Evolutionary conservation across 2,797 vertebrate species (phyloP).

Genomic region (Pitangus sulphuratus): DNA sequence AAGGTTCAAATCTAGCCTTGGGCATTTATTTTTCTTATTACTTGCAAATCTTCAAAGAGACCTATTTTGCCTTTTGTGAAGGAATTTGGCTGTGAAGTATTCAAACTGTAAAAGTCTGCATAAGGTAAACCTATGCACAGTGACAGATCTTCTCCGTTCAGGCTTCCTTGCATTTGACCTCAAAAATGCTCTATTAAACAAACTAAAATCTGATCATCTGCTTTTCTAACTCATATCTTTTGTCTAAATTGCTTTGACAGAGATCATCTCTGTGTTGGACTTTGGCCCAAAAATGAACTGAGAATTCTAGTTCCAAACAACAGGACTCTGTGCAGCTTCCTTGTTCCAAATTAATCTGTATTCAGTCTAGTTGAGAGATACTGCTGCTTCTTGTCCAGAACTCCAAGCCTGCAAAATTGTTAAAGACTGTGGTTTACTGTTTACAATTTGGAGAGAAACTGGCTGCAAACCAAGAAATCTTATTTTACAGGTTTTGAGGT

Average conservation of each 20-base stretch:
- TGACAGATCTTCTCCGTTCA: background rate
- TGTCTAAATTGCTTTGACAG: background rate
- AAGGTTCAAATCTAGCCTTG: background rate
- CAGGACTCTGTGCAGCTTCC: background rate
- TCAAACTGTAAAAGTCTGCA: background rate
- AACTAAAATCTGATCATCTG: background rate
- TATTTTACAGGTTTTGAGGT: background rate
- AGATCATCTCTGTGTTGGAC: background rate
- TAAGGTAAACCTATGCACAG: background rate
- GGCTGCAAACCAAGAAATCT: background rate
- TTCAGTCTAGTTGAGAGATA: background rate
- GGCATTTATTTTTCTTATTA: background rate
- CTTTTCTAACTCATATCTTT: background rate
- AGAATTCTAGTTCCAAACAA: background rate
- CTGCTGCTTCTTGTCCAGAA: background rate
- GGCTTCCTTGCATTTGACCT: background rate
- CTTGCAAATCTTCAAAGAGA: background rate
- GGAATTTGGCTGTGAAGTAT: background rate
- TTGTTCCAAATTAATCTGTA: background rate
- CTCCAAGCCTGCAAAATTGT: background rate
- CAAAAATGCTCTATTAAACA: background rate
- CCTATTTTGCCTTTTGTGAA: background rate
- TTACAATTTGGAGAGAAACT: background rate
- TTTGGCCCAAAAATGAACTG: background rate
- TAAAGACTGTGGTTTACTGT: background rate